Base-by-base conservation (phyloP, 2,113 vertebrate genomes). In the Burhinus oedicnemus region DNA sequence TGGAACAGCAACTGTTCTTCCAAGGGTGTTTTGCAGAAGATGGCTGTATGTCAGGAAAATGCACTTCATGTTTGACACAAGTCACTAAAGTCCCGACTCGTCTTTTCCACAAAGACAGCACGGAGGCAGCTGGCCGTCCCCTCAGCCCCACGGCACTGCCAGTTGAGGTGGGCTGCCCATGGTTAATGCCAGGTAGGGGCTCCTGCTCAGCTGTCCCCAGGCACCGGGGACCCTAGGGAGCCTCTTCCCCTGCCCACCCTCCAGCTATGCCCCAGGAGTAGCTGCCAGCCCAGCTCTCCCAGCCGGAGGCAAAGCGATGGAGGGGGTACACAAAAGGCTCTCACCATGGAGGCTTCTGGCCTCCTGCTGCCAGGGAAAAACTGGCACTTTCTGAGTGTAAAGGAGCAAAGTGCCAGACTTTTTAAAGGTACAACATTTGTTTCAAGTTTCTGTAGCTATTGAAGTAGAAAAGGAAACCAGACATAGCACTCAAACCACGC, bases 161-260 rank as follows among this genome's bases (percentile, higher is more conserved):
- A 8, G 36, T 1, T 11, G 34, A 15, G n/a, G 34, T 4, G 2
- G 38, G 55, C 65, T 38, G 55, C 54, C 72, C 3, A 1, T 3
- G 4, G 23, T 15, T 19, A n/a, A 6, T 54, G 69, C 30, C 61
- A 62, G 69, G 36, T 80, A 10, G 22, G 81, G 42, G 82, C 66
- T 74, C 22, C 51, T 4, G 3, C 47, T 49, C 9, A 0, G 40
- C 45, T 3, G 2, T 8, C 38, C 47, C 57, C 30, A 12, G 40
- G 51, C 40, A 8, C 83, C 30, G 9, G 40, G 51, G 34, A 8
- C 83, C 86, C 51, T 23, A 7, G 19, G 21, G 58, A 60, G 26
- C 30, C 68, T 58, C 44, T 44, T 90, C 5, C 62, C 45, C 49
- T 51, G 49, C 49, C 49, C 49, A 51, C 49, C 89, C 29, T 58